These are phyloP conservation scores for Zygaena filipendulae DNA, from an alignment of 2,888 invertebrate species.

Conservation along the genomic window DNA sequence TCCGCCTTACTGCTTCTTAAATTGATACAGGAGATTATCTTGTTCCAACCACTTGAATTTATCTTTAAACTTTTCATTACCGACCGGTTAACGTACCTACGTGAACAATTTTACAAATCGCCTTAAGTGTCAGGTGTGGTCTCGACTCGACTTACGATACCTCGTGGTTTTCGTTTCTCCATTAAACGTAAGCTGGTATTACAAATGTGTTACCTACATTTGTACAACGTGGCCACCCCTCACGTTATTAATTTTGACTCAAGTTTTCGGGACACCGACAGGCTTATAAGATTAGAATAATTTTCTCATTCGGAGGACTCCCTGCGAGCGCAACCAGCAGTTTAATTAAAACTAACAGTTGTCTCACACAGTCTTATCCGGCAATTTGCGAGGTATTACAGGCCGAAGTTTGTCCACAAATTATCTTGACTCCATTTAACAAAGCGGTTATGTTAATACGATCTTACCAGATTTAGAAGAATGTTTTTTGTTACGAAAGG, in stretches of 20 bases:
- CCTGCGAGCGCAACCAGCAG: conserved; percentile 60
- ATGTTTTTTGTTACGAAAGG: conserved; percentile 53
- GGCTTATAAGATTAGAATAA: conserved; percentile 67
- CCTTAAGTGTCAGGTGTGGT: too few species aligned
- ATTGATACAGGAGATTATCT: conserved; percentile 61
- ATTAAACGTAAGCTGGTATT: conserved; percentile 16
- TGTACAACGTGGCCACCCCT: conserved; percentile 25
- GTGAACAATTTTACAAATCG: too few species aligned
- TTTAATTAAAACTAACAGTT: conserved; percentile 70
- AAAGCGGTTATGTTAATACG: conserved; percentile 65
- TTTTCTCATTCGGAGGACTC: conserved; percentile 60
- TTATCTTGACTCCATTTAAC: conserved; percentile 66
- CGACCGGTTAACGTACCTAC: too few species aligned
- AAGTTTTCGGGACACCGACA: conserved; percentile 51
- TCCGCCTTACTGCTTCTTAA: conserved; percentile 36
- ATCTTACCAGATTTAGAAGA: conserved; percentile 53
- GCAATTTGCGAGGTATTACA: conserved; percentile 69
- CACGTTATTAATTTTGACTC: conserved; percentile 52
- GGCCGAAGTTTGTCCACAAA: conserved; percentile 65
- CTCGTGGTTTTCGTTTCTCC: too few species aligned
- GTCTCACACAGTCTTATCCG: conserved; percentile 68
- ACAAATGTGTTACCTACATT: conserved; percentile 17
- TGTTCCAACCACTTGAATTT: conserved; percentile 36
- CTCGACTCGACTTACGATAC: too few species aligned
- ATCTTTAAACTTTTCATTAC: conserved; percentile 55